These are phyloP conservation scores for Morpho achilles DNA, from an alignment of 2,888 invertebrate species.

Conservation along the genomic window DNA sequence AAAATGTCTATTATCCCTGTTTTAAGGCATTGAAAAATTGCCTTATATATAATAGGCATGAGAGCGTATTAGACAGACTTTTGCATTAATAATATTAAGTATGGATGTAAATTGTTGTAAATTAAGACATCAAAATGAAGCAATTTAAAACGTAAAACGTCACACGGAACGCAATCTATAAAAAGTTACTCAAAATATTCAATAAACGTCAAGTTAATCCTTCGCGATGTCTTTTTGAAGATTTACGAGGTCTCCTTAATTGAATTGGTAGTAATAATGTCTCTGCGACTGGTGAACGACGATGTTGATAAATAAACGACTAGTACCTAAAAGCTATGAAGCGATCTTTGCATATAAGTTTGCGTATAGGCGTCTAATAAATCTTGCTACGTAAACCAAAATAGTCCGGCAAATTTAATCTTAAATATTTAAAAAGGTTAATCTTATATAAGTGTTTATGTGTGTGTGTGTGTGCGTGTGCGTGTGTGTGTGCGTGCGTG, in stretches of 20 bases:
- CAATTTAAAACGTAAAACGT: not conserved
- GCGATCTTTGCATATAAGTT: not conserved
- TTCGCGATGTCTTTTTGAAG: conserved; percentile 19
- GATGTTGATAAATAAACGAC: conserved; percentile 21
- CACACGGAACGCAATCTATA: not conserved
- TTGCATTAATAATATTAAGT: no score
- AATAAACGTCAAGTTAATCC: conserved; percentile 20
- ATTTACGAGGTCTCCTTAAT: conserved; percentile 26
- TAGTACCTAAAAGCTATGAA: not conserved
- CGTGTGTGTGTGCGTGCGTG: no score
- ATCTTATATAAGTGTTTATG: no score
- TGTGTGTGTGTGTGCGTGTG: no score
- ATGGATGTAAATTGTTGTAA: not conserved
- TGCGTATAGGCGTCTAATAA: no score
- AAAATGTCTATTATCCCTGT: no score
- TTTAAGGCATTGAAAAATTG: no score
- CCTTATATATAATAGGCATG: no score
- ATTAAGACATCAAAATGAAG: not conserved
- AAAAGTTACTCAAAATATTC: conserved; percentile 18
- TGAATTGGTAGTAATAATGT: conserved; percentile 26
- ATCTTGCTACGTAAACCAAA: no score
- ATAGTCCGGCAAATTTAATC: no score
- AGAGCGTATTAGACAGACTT: no score
- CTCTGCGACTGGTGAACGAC: conserved; percentile 22
- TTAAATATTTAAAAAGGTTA: no score